Base-by-base conservation (phyloP, 1,140 invertebrate genomes). In the Antheraea pernyi region DNA sequence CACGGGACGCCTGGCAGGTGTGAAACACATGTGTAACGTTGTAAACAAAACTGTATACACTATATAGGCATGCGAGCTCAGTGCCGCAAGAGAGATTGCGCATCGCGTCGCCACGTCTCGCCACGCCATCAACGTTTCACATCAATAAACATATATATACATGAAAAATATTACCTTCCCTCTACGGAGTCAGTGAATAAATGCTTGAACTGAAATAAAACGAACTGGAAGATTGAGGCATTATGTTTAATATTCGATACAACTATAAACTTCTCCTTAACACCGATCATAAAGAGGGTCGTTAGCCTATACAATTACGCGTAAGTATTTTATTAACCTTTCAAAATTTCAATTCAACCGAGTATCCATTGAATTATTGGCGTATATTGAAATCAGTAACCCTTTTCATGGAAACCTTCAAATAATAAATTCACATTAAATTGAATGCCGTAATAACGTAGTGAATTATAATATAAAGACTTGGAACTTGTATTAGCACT, bases 361-460 rank as follows among this genome's bases (percentile, higher is more conserved):
- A 53, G 46, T 16, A 53, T 53, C 46, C 46, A 53, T 53, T 53
- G 46, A 53, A n/a, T 53, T 53, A 53, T 53, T 53, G 46, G 7
- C 46, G 46, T 11, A 53, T n/a, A 53, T 53, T 53, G 46, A 53
- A 53, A 53, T 53, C 46, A 53, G 46, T 53, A 53, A 53, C 46
- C 46, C 46, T 53, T 53, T 53, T 53, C 46, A n/a, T 11, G 46
- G 13, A 53, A 16, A 53, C 46, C 46, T 53, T 53, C 6, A 1
- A 16, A 53, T 53, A 53, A 53, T 53, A 53, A 53, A 53, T 53
- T 53, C 11, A 42, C 11, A 42, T 42, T 53, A n/a, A 16, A 53
- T 16, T 53, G 46, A 53, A 53, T 53, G 16, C 46, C 16, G 16
- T 53, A 53, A 53, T 53, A 16, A n/a, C 10, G 46, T 53, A 53